These are phyloP conservation scores for Ethmia dodecea DNA, from an alignment of 2,888 invertebrate species.

Conservation along the genomic window DNA sequence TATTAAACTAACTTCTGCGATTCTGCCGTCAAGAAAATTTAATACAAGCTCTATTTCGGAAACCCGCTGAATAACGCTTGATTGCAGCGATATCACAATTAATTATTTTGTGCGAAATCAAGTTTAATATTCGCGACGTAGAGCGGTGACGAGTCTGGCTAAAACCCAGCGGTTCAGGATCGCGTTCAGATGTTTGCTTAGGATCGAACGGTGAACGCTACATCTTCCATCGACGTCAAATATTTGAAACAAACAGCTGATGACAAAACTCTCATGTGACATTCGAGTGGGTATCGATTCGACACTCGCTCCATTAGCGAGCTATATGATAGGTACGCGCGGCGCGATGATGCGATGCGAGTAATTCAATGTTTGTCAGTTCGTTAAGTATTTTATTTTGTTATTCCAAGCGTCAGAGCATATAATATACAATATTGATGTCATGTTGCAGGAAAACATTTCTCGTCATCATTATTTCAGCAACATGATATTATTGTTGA, in stretches of 20 bases:
- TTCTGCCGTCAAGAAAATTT: no score
- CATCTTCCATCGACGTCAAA: slow-evolving; percentile 40
- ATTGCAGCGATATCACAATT: not conserved
- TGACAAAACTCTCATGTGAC: slow-evolving; percentile 43
- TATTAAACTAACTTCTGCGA: no score
- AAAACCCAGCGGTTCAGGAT: slow-evolving; percentile 10
- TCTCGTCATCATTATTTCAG: no score
- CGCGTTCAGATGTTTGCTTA: slow-evolving; percentile 37
- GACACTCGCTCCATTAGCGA: slow-evolving; percentile 7
- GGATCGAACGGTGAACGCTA: slow-evolving; percentile 27
- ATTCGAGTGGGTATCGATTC: slow-evolving; percentile 29
- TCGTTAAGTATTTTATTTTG: no score
- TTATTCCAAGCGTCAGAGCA: no score
- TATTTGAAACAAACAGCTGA: slow-evolving; percentile 61
- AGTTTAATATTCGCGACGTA: slow-evolving; percentile 24
- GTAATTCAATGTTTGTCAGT: no score
- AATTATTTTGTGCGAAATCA: not conserved
- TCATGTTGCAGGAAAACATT: no score
- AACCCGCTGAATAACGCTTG: not conserved
- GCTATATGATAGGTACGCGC: not conserved
- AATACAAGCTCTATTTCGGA: no score
- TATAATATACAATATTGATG: no score
- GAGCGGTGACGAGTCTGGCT: slow-evolving; percentile 20
- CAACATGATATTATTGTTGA: no score
- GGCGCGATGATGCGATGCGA: no score